Percentiles rank a stretch among this genome's conserved stretches.
Evolutionary conservation across 2,113 vertebrate species (phyloP).

Genomic region (Micromys minutus): DNA sequence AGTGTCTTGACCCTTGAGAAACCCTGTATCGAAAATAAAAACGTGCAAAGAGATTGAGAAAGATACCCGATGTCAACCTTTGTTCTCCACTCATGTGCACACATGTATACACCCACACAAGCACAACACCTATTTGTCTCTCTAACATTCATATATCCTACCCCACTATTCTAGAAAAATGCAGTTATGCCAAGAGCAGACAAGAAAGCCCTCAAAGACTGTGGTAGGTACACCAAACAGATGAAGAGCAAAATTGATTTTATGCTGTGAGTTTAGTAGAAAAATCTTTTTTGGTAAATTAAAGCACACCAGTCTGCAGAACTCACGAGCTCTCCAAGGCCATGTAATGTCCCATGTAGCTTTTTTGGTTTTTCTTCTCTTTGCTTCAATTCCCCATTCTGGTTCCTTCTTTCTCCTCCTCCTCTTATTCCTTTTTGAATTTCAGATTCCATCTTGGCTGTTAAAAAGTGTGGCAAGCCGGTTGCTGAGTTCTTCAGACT

Average conservation of each 20-base stretch:
- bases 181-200: neutral
- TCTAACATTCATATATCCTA: neutral
- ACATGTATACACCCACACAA: neutral
- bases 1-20: neutral
- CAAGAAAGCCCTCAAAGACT: neutral
- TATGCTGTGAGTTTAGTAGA: neutral
- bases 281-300: neutral
- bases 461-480: slow-evolving; percentile 85
- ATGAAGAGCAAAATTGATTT: slow-evolving; percentile 59
- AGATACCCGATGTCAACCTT: neutral
- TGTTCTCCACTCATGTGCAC: neutral
- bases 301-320: neutral
- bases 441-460: slow-evolving; percentile 85
- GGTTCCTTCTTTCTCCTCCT: slow-evolving; percentile 90
- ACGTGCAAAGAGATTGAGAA: neutral
- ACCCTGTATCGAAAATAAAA: neutral
- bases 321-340: slow-evolving; percentile 57
- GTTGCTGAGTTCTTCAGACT: neutral
- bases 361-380: slow-evolving; percentile 99
- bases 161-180: neutral
- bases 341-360: slow-evolving; percentile 98
- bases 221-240: slow-evolving; percentile 18
- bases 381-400: slow-evolving; percentile 95
- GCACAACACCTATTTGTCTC: neutral
- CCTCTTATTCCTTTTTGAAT: slow-evolving; percentile 81